A percentile compares a stretch with the other conserved stretches of the same genome.
Evolutionary conservation across 2,113 vertebrate genomes (phyloP).

Genomic region (Erpornis zantholeuca): DNA sequence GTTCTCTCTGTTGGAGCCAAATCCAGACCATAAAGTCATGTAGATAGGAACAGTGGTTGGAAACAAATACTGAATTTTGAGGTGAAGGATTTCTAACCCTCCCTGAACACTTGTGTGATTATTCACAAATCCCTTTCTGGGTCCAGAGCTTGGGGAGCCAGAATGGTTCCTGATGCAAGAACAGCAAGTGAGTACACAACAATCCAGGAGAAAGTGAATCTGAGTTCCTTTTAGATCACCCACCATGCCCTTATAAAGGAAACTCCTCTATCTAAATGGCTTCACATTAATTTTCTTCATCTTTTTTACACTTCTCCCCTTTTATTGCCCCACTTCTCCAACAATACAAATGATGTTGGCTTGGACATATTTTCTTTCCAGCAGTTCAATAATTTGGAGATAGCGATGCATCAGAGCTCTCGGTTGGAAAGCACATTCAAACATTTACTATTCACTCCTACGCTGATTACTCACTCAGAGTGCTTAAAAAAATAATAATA

Average conservation of each 20-base stretch:
- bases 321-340: slow-evolving; percentile 18
- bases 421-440: slow-evolving; percentile 69
- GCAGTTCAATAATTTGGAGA: slow-evolving; percentile 74
- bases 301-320: neutral
- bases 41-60: neutral
- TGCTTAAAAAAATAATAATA: slow-evolving; percentile 69
- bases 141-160: neutral
- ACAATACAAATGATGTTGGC: slow-evolving; percentile 56
- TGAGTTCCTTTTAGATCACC: neutral
- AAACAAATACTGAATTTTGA: neutral
- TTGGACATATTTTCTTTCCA: slow-evolving; percentile 61
- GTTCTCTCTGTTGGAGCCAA: neutral
- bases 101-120: neutral
- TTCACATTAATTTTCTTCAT: slow-evolving; percentile 42
- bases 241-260: neutral
- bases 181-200: neutral
- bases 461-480: slow-evolving; percentile 66
- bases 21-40: neutral
- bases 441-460: slow-evolving; percentile 69
- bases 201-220: neutral
- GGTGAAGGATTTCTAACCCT: neutral
- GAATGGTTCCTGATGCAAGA: neutral
- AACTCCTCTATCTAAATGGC: slow-evolving; percentile 12
- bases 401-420: slow-evolving; percentile 66
- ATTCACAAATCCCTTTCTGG: neutral